Percentiles rank a stretch among this genome's conserved stretches.
Evolutionary conservation across 2,113 vertebrate species (phyloP).

Genomic region (Macrotus californicus): DNA sequence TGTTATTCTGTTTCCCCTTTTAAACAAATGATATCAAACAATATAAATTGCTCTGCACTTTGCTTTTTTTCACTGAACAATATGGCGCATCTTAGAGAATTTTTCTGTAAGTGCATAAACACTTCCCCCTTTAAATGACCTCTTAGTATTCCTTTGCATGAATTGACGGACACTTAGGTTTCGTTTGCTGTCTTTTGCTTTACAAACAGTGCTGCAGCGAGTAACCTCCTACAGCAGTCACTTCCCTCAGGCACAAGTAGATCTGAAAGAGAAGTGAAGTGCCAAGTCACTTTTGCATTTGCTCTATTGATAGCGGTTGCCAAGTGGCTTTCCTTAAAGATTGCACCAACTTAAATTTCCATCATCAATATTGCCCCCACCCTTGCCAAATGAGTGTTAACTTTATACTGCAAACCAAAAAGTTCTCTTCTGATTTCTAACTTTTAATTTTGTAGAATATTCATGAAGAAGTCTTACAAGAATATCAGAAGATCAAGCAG

Average conservation of each 20-base stretch:
- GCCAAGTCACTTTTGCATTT: slow-evolving; percentile 41
- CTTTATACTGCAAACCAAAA: neutral
- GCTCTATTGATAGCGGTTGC: slow-evolving; percentile 7
- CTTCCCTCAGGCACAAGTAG: neutral
- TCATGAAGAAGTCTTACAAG: slow-evolving; percentile 87
- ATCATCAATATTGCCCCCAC: neutral
- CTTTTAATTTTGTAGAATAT: slow-evolving; percentile 80
- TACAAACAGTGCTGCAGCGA: neutral
- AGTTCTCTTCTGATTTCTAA: slow-evolving; percentile 22
- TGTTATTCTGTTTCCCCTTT: neutral
- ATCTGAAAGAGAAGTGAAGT: neutral
- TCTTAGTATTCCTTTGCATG: neutral
- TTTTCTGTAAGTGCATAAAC: neutral
- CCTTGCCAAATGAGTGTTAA: neutral
- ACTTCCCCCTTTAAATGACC: neutral
- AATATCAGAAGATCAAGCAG: slow-evolving; percentile 89
- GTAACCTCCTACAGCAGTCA: neutral
- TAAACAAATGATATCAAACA: neutral
- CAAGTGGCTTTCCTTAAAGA: slow-evolving; percentile 31
- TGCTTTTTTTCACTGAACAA: neutral
- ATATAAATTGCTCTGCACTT: neutral
- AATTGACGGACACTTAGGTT: neutral
- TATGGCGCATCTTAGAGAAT: neutral
- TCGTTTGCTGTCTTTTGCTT: neutral
- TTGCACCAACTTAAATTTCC: neutral